Evolutionary conservation across 2,113 vertebrate genomes (phyloP), one percentile per base, ranked within the genome.

Genomic region (Isichthys henryi): DNA sequence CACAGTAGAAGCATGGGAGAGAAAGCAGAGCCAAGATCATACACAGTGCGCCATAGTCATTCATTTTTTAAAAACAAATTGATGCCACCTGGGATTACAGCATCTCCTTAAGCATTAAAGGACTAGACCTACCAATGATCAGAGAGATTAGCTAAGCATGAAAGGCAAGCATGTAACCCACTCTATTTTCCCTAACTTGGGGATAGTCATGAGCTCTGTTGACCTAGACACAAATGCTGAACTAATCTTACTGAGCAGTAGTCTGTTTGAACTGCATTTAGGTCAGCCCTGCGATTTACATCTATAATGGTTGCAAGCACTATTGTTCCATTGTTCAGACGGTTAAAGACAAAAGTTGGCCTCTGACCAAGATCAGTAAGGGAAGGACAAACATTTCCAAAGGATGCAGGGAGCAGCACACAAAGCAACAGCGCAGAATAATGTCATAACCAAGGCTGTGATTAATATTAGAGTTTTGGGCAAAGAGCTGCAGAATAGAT

Each of bases 251-350:
- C 35, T 48, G 39, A 53, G 80, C 15, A 45, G 77, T 21, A 84
- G 52, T n/a, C 35, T 53, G 77, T 8, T 8, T 86, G n/a, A 58
- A 52, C 74, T 46, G 17, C 53, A 62, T 84, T 84, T 46, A 85
- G 80, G 50, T 50, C 53, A 21, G 52, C 48, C 52, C 19, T 62
- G 58, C 0, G 50, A 27, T 85, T 89, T 85, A 21, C 31, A 58
- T 56, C 89, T 83, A n/a, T 35, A 39, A 49, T 48, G 46, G 46
- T 21, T 43, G 49, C 45, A 52, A 66, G 46, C n/a, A 21, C 66
- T 50, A 87, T 77, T 87, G 89, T 87, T 90, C 62, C 58, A 50
- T 77, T 87, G 89, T 90, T 87, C 43, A 43, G 17, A 2, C 0
- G 27, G 19, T 39, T 53, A 23, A 50, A 70, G 46, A 43, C 46